Evolutionary conservation across 2,888 invertebrate genomes (phyloP).

Genomic region (Malachius bipustulatus): DNA sequence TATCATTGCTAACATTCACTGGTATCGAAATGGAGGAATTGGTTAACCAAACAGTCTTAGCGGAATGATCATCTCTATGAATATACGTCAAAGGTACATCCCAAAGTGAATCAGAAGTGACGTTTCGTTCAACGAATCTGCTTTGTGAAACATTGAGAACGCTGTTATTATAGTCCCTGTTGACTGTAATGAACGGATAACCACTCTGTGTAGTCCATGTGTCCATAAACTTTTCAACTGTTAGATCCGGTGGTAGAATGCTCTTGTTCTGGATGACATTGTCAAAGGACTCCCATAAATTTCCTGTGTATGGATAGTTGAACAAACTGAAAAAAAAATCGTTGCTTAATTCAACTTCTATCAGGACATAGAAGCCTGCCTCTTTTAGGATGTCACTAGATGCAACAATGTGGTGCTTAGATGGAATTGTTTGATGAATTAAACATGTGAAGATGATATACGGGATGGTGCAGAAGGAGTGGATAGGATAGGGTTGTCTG

Average conservation of each 20-base stretch:
- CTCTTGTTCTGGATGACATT: slow-evolving; percentile 22
- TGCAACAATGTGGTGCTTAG: no score
- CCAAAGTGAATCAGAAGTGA: slow-evolving; percentile 37
- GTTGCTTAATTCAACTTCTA: slow-evolving; percentile 3
- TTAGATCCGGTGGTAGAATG: slow-evolving; percentile 33
- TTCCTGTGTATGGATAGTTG: slow-evolving; percentile 49
- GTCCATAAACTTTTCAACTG: slow-evolving; percentile 51
- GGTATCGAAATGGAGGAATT: slow-evolving; percentile 22
- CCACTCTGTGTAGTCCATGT: slow-evolving; percentile 63
- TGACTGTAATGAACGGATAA: slow-evolving; percentile 51
- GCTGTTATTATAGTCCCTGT: slow-evolving; percentile 41
- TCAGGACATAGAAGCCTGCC: no score
- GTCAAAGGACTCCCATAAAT: slow-evolving; percentile 52
- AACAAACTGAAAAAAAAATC: slow-evolving; percentile 39
- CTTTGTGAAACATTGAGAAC: slow-evolving; percentile 41
- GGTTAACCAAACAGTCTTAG: slow-evolving; percentile 25
- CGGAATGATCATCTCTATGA: slow-evolving; percentile 21
- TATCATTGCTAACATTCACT: slow-evolving; percentile 28
- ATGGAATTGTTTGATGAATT: no score
- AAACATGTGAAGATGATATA: no score
- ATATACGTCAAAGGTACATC: slow-evolving; percentile 47
- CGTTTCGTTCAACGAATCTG: slow-evolving; percentile 28
- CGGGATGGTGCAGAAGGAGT: no score
- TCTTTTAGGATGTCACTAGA: no score
- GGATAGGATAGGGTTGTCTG: no score